phyloP scores from a whole-genome alignment of 2,797 vertebrate species.

The Numenius phaeopus region DNA sequence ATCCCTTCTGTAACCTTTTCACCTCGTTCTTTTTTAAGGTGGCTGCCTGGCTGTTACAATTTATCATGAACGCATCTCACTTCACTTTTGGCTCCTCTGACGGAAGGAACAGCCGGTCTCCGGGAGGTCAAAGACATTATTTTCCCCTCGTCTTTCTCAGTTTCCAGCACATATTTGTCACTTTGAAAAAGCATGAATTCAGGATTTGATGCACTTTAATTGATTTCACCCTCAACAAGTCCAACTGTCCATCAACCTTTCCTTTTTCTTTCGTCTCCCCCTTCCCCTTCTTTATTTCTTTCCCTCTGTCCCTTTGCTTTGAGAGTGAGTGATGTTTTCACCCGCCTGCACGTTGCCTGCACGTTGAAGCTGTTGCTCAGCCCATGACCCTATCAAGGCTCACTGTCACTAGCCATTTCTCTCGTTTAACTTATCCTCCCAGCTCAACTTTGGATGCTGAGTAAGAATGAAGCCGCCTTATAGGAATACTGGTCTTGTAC shows the following conservation, averaged over 20 bases:
- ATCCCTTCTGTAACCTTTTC: conserved; percentile 83
- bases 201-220: conserved; percentile 96
- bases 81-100: conserved; percentile 77
- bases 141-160: conserved; percentile 83
- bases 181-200: conserved; percentile 92
- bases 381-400: neutral
- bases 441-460: neutral
- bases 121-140: conserved; percentile 83
- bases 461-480: neutral
- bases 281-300: neutral
- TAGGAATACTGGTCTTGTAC: neutral
- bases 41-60: conserved; percentile 82
- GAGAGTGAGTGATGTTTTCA: conserved; percentile 67
- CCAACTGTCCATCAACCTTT: conserved; percentile 83
- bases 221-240: conserved; percentile 90
- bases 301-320: conserved; percentile 54
- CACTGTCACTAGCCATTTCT: conserved; percentile 46
- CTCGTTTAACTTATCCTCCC: conserved; percentile 7
- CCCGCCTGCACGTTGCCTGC: conserved; percentile 43
- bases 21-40: conserved; percentile 81
- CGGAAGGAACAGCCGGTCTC: conserved; percentile 83
- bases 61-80: conserved; percentile 82
- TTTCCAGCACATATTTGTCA: conserved; percentile 91
- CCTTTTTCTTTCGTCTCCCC: conserved; percentile 59
- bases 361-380: conserved; percentile 66